A percentile compares a stretch with the other conserved stretches of the same genome.
phyloP scores from a whole-genome alignment of 2,888 invertebrate genomes.

The Mythimna albipuncta region DNA sequence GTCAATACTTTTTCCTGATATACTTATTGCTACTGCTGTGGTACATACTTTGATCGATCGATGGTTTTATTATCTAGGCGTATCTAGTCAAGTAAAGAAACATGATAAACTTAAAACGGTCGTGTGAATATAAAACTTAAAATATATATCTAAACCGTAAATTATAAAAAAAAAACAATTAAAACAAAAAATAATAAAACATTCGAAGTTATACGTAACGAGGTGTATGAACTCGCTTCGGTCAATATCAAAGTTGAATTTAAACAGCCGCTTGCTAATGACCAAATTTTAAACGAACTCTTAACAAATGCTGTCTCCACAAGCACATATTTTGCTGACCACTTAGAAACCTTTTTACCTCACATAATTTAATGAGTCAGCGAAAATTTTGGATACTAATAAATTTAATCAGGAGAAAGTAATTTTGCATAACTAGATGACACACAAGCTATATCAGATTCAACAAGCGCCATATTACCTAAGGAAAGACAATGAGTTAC shows the following conservation, averaged over 20 bases:
- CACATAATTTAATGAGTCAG: conserved; percentile 23
- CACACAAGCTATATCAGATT: conserved; percentile 61
- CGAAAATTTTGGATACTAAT: conserved; percentile 35
- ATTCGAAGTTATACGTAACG: conserved; percentile 41
- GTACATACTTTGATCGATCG: conserved; percentile 28
- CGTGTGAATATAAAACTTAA: neutral
- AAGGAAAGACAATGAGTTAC: conserved; percentile 77
- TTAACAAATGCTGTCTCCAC: conserved; percentile 33
- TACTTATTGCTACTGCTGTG: conserved; percentile 19
- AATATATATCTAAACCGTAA: neutral
- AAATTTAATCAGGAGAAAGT: conserved; percentile 76
- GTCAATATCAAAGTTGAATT: conserved; percentile 66
- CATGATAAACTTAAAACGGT: neutral
- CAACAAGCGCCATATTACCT: conserved; percentile 68
- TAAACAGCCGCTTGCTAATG: conserved; percentile 62
- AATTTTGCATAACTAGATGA: conserved; percentile 71
- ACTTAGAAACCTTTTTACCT: conserved; percentile 16
- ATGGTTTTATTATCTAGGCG: conserved; percentile 2
- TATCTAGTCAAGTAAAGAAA: conserved; percentile 22
- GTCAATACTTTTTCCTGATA: conserved; percentile 56
- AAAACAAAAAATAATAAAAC: conserved; percentile 13
- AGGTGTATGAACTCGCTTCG: conserved; percentile 59
- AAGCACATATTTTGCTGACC: conserved; percentile 32
- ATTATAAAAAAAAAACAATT: conserved; percentile 18
- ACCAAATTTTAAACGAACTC: conserved; percentile 54